phyloP scores from a whole-genome alignment of 2,888 invertebrate species.

The Dilophus febrilis region DNA sequence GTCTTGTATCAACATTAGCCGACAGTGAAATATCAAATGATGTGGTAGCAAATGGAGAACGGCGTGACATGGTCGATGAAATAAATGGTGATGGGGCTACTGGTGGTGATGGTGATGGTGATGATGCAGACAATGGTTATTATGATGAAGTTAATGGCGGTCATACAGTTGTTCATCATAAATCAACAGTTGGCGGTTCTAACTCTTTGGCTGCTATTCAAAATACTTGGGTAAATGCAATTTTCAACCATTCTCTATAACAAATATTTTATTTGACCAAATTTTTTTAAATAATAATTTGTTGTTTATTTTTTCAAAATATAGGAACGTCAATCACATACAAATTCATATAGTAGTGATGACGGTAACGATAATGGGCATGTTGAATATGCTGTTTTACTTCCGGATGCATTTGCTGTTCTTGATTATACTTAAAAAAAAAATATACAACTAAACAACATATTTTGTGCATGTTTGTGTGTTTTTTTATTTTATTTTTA shows the following conservation, averaged over 20 bases:
- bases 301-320: neutral
- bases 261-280: too few species aligned
- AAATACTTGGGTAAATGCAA: constrained; percentile 1
- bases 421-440: constrained; percentile 7
- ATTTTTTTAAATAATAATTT: too few species aligned
- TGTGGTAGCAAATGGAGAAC: neutral
- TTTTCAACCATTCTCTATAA: too few species aligned
- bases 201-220: neutral
- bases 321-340: constrained; percentile 1
- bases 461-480: too few species aligned
- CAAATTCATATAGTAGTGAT: constrained; percentile 6
- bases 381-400: constrained; percentile 9
- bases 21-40: constrained; percentile 20
- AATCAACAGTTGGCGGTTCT: too few species aligned
- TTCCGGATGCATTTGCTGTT: constrained; percentile 10
- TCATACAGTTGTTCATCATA: too few species aligned
- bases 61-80: too few species aligned
- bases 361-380: constrained; percentile 5
- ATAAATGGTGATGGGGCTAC: neutral
- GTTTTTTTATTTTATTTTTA: too few species aligned
- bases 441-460: too few species aligned
- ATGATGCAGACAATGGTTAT: neutral
- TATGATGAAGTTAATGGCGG: neutral
- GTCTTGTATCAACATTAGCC: constrained; percentile 24
- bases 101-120: neutral